Percentiles rank a stretch among this genome's conserved stretches.
Conservation (phyloP, 2,888 invertebrate genomes). For the Lithosia quadra region DNA sequence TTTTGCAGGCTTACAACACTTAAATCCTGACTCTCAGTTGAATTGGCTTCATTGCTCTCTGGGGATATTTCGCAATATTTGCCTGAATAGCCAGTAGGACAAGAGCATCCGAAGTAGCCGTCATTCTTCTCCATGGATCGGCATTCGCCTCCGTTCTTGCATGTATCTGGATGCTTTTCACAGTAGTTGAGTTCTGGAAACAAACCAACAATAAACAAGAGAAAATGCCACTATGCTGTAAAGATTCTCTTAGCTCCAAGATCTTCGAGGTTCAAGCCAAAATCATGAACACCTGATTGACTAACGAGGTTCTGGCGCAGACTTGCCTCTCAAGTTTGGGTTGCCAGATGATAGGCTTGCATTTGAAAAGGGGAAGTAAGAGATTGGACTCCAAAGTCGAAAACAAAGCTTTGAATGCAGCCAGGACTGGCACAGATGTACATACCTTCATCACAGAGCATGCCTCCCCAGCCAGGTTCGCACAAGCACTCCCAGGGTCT, state of each 20-base stretch:
- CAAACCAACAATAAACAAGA: too few relatives aligned
- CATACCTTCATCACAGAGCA: slow-evolving; percentile 96
- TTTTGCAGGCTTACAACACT: slow-evolving; percentile 22
- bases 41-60: slow-evolving; percentile 50
- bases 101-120: slow-evolving; percentile 92
- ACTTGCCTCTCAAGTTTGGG: too few relatives aligned
- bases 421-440: neutral
- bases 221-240: neutral
- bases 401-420: neutral
- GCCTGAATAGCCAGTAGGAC: slow-evolving; percentile 92
- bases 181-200: slow-evolving; percentile 88
- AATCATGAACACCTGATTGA: too few relatives aligned
- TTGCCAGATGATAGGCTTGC: too few relatives aligned
- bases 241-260: neutral
- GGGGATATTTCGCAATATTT: slow-evolving; percentile 90
- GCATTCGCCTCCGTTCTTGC: slow-evolving; percentile 94
- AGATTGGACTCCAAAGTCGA: too few relatives aligned
- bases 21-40: slow-evolving; percentile 30
- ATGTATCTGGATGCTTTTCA: slow-evolving; percentile 91
- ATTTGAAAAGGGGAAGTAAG: too few relatives aligned
- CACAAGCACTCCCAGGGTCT: slow-evolving; percentile 97
- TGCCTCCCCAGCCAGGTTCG: slow-evolving; percentile 95
- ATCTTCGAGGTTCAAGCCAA: neutral
- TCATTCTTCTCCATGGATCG: slow-evolving; percentile 92
- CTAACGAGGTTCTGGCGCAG: too few relatives aligned